Conservation (phyloP, 2,888 invertebrate species). For the Orthosia gothica region DNA sequence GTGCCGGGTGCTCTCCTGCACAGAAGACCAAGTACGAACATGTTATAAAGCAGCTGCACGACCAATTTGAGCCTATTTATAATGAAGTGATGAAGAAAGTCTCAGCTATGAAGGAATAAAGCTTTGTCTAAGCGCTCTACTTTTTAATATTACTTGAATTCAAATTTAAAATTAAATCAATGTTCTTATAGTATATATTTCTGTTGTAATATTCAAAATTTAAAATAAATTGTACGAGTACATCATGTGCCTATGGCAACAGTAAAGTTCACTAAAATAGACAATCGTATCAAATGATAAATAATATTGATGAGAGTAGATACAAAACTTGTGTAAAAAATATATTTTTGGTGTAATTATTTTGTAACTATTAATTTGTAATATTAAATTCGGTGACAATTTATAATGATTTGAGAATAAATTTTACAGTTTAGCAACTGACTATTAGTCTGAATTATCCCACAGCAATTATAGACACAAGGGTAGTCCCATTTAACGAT, state of each 20-base stretch:
- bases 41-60: slow-evolving; percentile 60
- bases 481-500: no score
- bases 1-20: slow-evolving; percentile 70
- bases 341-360: no score
- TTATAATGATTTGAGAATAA: neutral
- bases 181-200: no score
- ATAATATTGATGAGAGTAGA: no score
- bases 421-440: neutral
- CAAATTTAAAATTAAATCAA: neutral
- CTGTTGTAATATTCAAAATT: no score
- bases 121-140: neutral
- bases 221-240: no score
- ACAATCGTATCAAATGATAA: no score
- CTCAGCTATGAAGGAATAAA: slow-evolving; percentile 10
- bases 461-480: no score
- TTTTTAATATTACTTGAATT: neutral
- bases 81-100: slow-evolving; percentile 46
- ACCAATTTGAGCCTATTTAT: slow-evolving; percentile 59
- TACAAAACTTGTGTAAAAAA: no score
- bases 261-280: no score
- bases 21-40: slow-evolving; percentile 69
- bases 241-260: no score
- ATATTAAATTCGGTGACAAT: neutral
- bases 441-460: neutral
- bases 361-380: neutral